Conservation (phyloP, 1,140 invertebrate species). For the Platorchestia sp. region DNA sequence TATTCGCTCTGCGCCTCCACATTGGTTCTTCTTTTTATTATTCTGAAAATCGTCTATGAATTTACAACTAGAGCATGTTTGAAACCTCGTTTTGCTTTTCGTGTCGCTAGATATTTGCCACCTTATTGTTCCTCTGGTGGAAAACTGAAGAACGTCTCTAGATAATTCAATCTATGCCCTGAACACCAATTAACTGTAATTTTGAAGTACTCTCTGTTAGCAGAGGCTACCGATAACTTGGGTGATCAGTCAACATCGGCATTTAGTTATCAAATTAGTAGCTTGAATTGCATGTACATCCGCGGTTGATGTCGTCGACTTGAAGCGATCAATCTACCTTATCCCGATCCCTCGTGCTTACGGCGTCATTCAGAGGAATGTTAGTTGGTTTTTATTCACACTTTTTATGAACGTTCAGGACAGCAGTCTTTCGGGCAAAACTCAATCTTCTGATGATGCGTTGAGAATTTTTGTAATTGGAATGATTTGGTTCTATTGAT, state of each 20-base stretch:
- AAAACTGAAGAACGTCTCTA: neutral
- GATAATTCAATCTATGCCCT: neutral
- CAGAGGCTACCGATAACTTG: neutral
- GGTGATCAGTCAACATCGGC: neutral
- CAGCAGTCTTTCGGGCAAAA: neutral
- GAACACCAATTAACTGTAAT: neutral
- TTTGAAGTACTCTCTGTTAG: neutral
- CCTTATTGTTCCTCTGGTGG: neutral
- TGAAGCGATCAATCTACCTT: conserved; percentile 16
- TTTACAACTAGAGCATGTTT: neutral
- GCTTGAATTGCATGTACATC: neutral
- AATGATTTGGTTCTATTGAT: neutral
- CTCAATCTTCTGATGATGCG: neutral
- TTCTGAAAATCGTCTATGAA: neutral
- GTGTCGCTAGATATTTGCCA: neutral
- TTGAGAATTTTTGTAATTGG: neutral
- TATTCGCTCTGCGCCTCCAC: neutral
- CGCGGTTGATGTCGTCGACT: neutral
- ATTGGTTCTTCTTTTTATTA: neutral
- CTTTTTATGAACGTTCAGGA: neutral
- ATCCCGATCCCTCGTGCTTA: conserved; percentile 8
- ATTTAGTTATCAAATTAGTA: conserved; percentile 11
- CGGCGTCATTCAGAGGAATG: neutral
- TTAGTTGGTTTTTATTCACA: neutral
- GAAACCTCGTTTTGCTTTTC: neutral